Evolutionary conservation across 2,888 invertebrate genomes (phyloP), one percentile per base, ranked within the genome.

Genomic region (Octodonta nipae): DNA sequence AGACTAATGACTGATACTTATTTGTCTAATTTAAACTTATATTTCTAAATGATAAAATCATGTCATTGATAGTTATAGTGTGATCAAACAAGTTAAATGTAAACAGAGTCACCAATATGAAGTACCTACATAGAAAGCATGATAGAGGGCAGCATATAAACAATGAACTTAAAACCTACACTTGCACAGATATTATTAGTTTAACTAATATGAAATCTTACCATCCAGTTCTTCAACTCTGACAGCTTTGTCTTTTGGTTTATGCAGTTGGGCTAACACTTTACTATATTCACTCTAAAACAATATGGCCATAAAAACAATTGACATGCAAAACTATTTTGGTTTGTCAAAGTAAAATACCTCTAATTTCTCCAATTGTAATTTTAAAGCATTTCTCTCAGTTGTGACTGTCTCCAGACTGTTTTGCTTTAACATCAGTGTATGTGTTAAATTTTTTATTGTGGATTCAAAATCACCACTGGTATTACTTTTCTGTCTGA

Each of bases 391-490:
- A 64, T 88, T 88, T 53, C 85, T 78, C 51, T 91, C 89, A 0
- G 83, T 80, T 33, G 85, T 73, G 25, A 86, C 65, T 12, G 75
- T 68, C 55, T 92, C 91, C n/a, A 92, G 65, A 43, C 77, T 73
- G 26, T 78, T 78, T 60, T 92, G 92, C 54, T 85, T 88, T 51
- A 80, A 73, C 34, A 91, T 82, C 17, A 92, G 64, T 26, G 80
- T 83, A 53, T 88, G 79, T 0, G 89, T 88, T 10, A 91, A 64
- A 2, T 67, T 64, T 28, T 71, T 66, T 6, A 78, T 60, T 27
- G 68, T 59, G 14, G 52, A 51, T 41, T 64, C 62, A 30, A 58
- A 45, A 64, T 68, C 52, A 64, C 65, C 45, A 70, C 49, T 58
- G 69, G 70, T 70, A 26, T 43, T 46, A 15, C 52, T 49, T 40